A percentile compares a stretch with the other conserved stretches of the same genome.
These are phyloP conservation scores for Spialia ferax DNA, from an alignment of 2,888 invertebrate species.

Conservation along the genomic window DNA sequence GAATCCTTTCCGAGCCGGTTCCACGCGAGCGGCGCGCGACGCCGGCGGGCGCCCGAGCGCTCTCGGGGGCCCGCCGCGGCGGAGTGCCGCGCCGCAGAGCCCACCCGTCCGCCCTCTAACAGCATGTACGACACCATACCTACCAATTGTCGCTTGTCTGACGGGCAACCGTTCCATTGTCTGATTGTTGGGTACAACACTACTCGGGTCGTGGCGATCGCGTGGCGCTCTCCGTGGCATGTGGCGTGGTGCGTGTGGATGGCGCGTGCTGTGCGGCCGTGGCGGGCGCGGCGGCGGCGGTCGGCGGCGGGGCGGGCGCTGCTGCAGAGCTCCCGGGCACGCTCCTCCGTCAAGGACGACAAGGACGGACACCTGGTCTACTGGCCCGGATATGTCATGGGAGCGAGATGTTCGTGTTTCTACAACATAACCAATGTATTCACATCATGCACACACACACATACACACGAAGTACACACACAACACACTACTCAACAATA, in stretches of 20 bases:
- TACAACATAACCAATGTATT: constrained; percentile 82
- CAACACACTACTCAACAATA: constrained; percentile 22
- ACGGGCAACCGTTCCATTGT: constrained; percentile 88
- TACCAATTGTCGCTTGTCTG: constrained; percentile 87
- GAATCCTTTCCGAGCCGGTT: constrained; percentile 43
- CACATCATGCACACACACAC: constrained; percentile 47
- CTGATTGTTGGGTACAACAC: constrained; percentile 88
- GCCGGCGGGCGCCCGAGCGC: constrained; percentile 46
- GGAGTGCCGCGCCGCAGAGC: constrained; percentile 64
- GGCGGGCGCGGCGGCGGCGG: constrained; percentile 49
- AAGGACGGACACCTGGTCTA: constrained; percentile 99
- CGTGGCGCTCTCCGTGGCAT: constrained; percentile 68
- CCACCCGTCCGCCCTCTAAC: constrained; percentile 81
- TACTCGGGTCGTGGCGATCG: constrained; percentile 86
- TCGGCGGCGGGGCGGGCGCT: constrained; percentile 55
- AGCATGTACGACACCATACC: constrained; percentile 85
- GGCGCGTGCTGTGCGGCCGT: constrained; percentile 46
- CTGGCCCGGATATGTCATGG: constrained; percentile 99
- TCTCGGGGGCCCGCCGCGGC: constrained; percentile 57
- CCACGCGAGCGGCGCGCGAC: constrained; percentile 54
- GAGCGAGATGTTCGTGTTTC: constrained; percentile 99
- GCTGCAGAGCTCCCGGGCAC: constrained; percentile 92
- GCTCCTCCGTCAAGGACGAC: constrained; percentile 99
- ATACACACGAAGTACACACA: constrained; percentile 42
- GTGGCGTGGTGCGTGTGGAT: constrained; percentile 51